phyloP scores from a whole-genome alignment of 2,888 invertebrate genomes.

The Polydrusus pterygomalis region DNA sequence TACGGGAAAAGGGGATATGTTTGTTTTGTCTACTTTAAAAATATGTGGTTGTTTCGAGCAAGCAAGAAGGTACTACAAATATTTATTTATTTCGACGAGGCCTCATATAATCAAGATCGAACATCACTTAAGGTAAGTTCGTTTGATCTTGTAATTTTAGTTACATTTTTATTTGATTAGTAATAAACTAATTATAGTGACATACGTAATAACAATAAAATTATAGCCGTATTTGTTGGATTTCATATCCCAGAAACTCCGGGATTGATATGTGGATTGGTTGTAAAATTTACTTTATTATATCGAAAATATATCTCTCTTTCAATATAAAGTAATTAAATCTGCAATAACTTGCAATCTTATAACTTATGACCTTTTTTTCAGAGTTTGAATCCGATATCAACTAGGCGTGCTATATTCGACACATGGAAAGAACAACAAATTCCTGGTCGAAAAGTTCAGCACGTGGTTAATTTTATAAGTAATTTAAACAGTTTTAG shows the following conservation, averaged over 20 bases:
- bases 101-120: no score
- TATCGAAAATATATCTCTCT: neutral
- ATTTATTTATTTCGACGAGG: no score
- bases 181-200: neutral
- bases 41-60: no score
- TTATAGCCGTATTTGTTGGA: neutral
- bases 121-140: no score
- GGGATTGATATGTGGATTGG: conserved; percentile 3
- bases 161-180: conserved; percentile 3
- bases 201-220: neutral
- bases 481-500: neutral
- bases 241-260: no score
- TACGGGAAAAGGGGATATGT: no score
- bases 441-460: conserved; percentile 24
- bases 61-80: no score
- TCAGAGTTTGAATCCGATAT: conserved; percentile 8
- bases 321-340: neutral
- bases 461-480: conserved; percentile 1
- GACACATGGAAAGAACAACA: conserved; percentile 28
- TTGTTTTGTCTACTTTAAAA: no score
- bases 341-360: conserved; percentile 20
- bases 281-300: conserved; percentile 1
- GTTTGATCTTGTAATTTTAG: no score
- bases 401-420: conserved; percentile 27
- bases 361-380: neutral